phyloP scores from a whole-genome alignment of 2,113 vertebrate genomes.

The Neolamprologus variostigma region DNA sequence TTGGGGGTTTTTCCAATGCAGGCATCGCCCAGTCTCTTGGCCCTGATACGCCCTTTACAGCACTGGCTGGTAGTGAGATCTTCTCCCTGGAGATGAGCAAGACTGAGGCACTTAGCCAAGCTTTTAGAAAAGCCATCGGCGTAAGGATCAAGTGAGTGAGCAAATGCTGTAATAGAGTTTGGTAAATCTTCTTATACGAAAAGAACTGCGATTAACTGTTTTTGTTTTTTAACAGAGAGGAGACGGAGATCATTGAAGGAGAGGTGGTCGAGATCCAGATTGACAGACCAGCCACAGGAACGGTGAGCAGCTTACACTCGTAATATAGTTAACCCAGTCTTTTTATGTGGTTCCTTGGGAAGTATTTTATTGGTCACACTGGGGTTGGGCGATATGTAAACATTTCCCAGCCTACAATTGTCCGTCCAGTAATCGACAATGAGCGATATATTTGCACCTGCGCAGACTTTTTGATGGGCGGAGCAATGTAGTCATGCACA shows the following conservation, averaged over 20 bases:
- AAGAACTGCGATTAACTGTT: neutral
- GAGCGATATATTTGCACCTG: accelerated
- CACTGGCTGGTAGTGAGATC: slow-evolving; percentile 88
- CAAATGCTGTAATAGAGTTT: neutral
- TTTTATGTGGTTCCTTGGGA: neutral
- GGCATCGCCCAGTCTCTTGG: slow-evolving; percentile 89
- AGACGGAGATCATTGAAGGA: slow-evolving; percentile 93
- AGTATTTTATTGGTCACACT: neutral
- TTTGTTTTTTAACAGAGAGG: slow-evolving; percentile 71
- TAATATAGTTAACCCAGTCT: neutral
- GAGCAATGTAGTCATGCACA: neutral
- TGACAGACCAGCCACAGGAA: slow-evolving; percentile 89
- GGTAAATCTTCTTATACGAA: neutral
- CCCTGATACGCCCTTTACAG: slow-evolving; percentile 84
- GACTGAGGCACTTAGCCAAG: slow-evolving; percentile 86
- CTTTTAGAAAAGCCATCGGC: slow-evolving; percentile 88
- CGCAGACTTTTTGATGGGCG: neutral
- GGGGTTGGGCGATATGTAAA: accelerated
- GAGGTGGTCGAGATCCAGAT: slow-evolving; percentile 96
- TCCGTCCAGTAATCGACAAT: neutral
- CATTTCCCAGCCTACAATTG: neutral
- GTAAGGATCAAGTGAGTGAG: slow-evolving; percentile 86
- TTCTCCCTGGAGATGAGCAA: slow-evolving; percentile 96
- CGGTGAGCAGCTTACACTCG: slow-evolving; percentile 64
- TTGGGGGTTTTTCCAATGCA: neutral